Percentiles rank a stretch among this genome's conserved stretches.
Evolutionary conservation across 2,888 invertebrate species (phyloP).

Genomic region (Parnassius mnemosyne): DNA sequence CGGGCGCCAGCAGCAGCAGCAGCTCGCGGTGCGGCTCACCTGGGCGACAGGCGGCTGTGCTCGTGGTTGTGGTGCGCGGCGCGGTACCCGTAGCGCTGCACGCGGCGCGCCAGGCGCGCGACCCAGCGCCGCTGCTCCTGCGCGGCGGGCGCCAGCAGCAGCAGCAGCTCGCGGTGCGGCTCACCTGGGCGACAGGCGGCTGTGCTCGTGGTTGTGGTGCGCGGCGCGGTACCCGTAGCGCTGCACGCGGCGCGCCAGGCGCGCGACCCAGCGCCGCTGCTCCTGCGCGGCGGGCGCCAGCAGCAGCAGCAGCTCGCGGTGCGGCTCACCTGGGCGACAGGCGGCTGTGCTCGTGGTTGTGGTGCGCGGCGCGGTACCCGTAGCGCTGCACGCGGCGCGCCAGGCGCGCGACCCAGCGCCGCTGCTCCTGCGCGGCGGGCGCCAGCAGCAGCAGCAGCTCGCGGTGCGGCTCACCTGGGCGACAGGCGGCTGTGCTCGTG

Average conservation of each 20-base stretch:
- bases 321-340: background rate
- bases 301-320: slow-evolving; percentile 82
- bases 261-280: slow-evolving; percentile 95
- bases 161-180: too few relatives aligned
- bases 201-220: too few relatives aligned
- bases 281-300: slow-evolving; percentile 89
- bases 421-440: too few relatives aligned
- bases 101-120: slow-evolving; percentile 37
- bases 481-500: too few relatives aligned
- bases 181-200: too few relatives aligned
- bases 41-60: slow-evolving; percentile 93
- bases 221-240: slow-evolving; percentile 96
- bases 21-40: slow-evolving; percentile 96
- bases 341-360: background rate
- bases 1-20: slow-evolving; percentile 92
- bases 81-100: slow-evolving; percentile 57
- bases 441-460: too few relatives aligned
- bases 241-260: slow-evolving; percentile 94
- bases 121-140: too few relatives aligned
- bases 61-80: slow-evolving; percentile 55
- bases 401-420: background rate
- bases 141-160: too few relatives aligned
- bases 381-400: slow-evolving; percentile 2
- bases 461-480: too few relatives aligned
- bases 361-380: slow-evolving; percentile 2